These are phyloP conservation scores for Chelon labrosus DNA, from an alignment of 2,797 vertebrate species.

Conservation along the genomic window DNA sequence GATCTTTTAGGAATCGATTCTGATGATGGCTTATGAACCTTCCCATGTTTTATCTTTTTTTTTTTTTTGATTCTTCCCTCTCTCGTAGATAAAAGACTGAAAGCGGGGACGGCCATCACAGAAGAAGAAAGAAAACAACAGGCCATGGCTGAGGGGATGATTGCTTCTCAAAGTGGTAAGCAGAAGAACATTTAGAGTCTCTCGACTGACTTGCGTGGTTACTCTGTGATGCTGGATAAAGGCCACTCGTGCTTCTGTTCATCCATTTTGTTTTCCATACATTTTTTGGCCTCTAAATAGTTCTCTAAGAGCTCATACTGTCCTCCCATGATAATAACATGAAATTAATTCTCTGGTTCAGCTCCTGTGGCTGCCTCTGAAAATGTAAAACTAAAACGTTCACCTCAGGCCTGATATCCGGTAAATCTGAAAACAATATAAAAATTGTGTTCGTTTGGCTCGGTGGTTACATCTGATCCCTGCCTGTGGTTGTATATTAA, in stretches of 20 bases:
- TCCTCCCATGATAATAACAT: not conserved
- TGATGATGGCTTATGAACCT: constrained; percentile 21
- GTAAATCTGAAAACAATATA: not conserved
- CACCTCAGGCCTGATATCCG: not conserved
- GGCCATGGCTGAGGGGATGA: constrained; percentile 85
- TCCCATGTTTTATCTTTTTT: constrained; percentile 29
- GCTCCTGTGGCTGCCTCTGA: not conserved
- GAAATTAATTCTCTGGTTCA: not conserved
- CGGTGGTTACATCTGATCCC: not conserved
- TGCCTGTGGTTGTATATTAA: not conserved
- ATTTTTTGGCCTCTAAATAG: not conserved
- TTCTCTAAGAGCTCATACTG: too few species aligned
- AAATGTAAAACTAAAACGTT: not conserved
- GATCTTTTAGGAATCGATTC: constrained; percentile 51
- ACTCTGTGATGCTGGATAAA: not conserved
- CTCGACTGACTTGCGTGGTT: constrained; percentile 37
- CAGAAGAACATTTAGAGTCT: constrained; percentile 51
- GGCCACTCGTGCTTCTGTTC: not conserved
- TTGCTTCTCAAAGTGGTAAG: constrained; percentile 86
- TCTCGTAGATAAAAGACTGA: constrained; percentile 66
- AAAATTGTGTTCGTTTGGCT: not conserved
- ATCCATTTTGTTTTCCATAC: constrained; percentile 10
- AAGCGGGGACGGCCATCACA: constrained; percentile 45
- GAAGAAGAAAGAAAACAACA: constrained; percentile 54
- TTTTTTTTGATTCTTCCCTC: constrained; percentile 38